These are phyloP conservation scores for Mungos mungo DNA, from an alignment of 2,113 vertebrate species.

Conservation along the genomic window DNA sequence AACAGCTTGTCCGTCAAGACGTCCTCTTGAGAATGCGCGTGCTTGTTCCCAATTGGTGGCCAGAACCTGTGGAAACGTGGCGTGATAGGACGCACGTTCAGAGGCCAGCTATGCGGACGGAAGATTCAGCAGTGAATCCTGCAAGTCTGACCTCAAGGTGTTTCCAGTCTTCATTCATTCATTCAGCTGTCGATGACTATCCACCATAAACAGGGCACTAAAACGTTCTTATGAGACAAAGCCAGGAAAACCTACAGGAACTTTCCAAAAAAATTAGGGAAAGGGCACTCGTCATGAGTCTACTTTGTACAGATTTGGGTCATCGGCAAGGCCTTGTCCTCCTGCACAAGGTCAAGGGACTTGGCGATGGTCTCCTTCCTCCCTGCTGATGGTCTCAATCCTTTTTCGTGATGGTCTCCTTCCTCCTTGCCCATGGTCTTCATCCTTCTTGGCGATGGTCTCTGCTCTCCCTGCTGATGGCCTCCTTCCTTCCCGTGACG, in stretches of 20 bases:
- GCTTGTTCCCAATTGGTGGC: background rate
- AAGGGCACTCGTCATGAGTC: too few relatives aligned
- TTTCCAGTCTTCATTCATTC: background rate
- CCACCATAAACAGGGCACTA: background rate
- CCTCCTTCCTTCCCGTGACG: too few relatives aligned
- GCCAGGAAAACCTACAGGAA: background rate
- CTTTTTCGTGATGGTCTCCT: too few relatives aligned
- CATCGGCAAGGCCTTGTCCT: accelerated
- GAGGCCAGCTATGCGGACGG: background rate
- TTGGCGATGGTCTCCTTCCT: too few relatives aligned
- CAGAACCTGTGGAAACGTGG: background rate
- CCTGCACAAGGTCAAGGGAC: background rate
- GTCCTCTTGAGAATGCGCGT: background rate
- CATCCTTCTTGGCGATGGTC: too few relatives aligned
- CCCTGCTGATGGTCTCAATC: too few relatives aligned
- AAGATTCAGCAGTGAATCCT: background rate
- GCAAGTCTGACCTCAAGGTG: background rate
- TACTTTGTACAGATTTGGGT: accelerated
- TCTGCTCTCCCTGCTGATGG: accelerated
- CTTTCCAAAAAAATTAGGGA: background rate
- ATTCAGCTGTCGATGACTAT: background rate
- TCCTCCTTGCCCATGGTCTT: too few relatives aligned
- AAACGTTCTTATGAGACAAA: background rate
- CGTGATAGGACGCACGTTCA: background rate
- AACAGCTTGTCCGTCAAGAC: background rate